phyloP scores from a whole-genome alignment of 2,888 invertebrate species.

The Diplazon laetatorius region DNA sequence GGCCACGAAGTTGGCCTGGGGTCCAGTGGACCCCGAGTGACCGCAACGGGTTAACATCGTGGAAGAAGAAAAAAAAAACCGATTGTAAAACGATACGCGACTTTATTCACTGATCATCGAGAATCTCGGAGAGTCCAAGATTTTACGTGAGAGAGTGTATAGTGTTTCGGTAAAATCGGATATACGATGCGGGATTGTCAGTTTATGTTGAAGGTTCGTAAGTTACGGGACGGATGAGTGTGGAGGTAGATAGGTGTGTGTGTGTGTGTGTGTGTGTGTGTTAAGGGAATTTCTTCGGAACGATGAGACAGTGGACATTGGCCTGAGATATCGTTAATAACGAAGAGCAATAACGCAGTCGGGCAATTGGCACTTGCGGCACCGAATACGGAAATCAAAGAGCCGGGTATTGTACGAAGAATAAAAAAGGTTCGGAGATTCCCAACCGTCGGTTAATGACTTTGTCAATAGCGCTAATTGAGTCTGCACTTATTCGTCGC shows the following conservation, averaged over 20 bases:
- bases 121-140: too few relatives aligned
- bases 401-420: slow-evolving; percentile 6
- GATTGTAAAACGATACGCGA: slow-evolving; percentile 42
- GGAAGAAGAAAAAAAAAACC: too few relatives aligned
- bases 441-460: slow-evolving; percentile 60
- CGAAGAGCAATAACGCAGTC: background rate
- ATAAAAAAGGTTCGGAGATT: slow-evolving; percentile 9
- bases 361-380: background rate
- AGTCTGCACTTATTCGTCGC: slow-evolving; percentile 72
- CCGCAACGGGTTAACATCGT: too few relatives aligned
- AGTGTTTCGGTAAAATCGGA: slow-evolving; percentile 22
- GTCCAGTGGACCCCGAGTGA: too few relatives aligned
- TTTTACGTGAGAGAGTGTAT: too few relatives aligned
- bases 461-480: slow-evolving; percentile 72
- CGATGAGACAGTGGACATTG: slow-evolving; percentile 19
- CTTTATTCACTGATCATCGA: slow-evolving; percentile 1
- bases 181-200: background rate
- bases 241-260: too few relatives aligned
- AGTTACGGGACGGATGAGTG: slow-evolving; percentile 3
- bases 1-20: too few relatives aligned
- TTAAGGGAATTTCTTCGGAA: background rate
- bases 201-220: slow-evolving; percentile 4
- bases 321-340: background rate
- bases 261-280: background rate
- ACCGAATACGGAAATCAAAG: slow-evolving; percentile 43